Base-by-base conservation (phyloP, 2,113 vertebrate species). In the Podarcis cretensis region DNA sequence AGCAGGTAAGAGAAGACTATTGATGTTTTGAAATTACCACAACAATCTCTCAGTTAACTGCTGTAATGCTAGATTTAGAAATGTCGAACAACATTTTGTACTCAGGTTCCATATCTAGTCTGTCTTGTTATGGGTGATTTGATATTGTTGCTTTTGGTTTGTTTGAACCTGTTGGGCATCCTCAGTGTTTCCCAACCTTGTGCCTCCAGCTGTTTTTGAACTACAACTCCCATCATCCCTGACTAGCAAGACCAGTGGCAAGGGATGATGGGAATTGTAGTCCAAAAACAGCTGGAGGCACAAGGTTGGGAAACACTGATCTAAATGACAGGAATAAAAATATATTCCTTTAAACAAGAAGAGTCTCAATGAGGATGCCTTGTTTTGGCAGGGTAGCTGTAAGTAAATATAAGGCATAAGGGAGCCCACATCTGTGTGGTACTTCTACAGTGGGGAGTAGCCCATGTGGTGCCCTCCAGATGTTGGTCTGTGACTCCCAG, bases 1-100 rank as follows among this genome's bases (percentile, higher is more conserved):
- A 99, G 90, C 98, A 99, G 98, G 98, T 99, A 96, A 97, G 84
- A 86, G 0, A 92, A 65, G 5, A 23, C 0, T 3, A 35, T 37
- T 90, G 1, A 1, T 12, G 93, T 89, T 93, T 81, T 20, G 63
- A 1, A 78, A 86, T 94, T 79, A 65, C 1, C 75, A 1, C 78
- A 57, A 85, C 89, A 30, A 81, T 30, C 21, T 93, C 81, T 89
- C 37, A 90, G 27, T 86, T 80, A 83, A 88, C 20, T 57, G 66
- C 69, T 75, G 25, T 1, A 20, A 57, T 40, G 27, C 81, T 40
- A 80, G 66, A 57, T 85, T 18, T 10, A 87, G 32, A n/a, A 40
- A 4, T 21, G 18, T 14, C 74, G 57, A 91, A 83, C 84, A 84
- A 3, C 3, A 35, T 13, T 30, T 83, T 40, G 48, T 32, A 6